phyloP scores from a whole-genome alignment of 2,113 vertebrate genomes.

The Ramphastos sulfuratus region DNA sequence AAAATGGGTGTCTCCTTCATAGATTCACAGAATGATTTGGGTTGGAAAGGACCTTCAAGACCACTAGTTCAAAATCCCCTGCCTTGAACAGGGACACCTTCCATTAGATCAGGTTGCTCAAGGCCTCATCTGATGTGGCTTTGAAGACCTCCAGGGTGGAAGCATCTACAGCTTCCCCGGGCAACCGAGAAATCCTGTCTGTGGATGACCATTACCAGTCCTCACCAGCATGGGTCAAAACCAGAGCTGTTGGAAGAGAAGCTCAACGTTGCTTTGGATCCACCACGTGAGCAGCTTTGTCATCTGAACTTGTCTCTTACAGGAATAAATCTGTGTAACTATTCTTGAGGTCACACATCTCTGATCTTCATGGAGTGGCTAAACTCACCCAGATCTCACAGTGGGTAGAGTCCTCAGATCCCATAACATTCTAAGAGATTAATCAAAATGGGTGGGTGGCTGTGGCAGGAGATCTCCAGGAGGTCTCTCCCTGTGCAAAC shows the following conservation, averaged over 20 bases:
- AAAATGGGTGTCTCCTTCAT: accelerated
- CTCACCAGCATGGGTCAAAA: not conserved
- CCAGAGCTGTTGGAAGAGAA: not conserved
- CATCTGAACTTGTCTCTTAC: not conserved
- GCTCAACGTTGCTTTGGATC: not conserved
- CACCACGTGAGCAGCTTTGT: not conserved
- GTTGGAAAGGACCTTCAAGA: no score
- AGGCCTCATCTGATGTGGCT: no score
- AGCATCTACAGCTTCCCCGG: no score
- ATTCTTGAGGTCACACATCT: not conserved
- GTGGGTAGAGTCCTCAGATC: not conserved
- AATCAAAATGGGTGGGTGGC: not conserved
- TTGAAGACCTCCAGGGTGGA: no score
- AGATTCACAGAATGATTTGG: no score
- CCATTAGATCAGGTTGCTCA: no score
- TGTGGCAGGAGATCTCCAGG: not conserved
- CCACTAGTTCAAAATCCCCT: no score
- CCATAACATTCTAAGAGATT: not conserved
- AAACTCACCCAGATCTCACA: not conserved
- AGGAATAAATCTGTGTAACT: not conserved
- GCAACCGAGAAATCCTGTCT: not conserved
- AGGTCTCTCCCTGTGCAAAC: not conserved
- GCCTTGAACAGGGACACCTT: no score
- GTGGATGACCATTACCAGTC: not conserved
- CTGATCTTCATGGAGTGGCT: accelerated